phyloP scores from a whole-genome alignment of 2,888 invertebrate species.

The Gortyna flavago region DNA sequence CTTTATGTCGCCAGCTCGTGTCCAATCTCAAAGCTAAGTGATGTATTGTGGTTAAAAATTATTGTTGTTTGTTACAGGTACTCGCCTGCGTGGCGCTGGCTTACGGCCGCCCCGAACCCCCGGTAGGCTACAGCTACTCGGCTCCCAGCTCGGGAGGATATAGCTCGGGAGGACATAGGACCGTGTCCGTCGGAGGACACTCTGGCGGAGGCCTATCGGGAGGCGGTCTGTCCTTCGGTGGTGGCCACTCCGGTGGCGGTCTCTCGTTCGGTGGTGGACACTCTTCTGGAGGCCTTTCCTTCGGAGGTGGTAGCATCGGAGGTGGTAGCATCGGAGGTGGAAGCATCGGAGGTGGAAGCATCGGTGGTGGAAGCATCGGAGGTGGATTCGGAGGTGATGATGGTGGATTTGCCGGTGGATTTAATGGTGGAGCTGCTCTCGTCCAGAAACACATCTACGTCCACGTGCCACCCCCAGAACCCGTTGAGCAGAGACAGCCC shows the following conservation, averaged over 20 bases:
- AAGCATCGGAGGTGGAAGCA: conserved; percentile 63
- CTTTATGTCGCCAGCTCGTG: conserved; percentile 9
- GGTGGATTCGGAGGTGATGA: conserved; percentile 79
- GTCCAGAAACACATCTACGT: conserved; percentile 97
- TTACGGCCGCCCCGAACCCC: conserved; percentile 88
- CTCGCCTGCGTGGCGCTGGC: conserved; percentile 88
- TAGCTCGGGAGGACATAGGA: conserved; percentile 69
- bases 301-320: conserved; percentile 66
- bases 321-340: conserved; percentile 66
- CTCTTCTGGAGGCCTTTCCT: conserved; percentile 70
- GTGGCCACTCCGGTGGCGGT: conserved; percentile 76
- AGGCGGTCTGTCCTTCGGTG: conserved; percentile 74
- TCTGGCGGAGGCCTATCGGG: conserved; percentile 72
- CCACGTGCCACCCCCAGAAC: conserved; percentile 96
- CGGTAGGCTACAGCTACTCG: conserved; percentile 87
- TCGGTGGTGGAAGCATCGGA: conserved; percentile 68
- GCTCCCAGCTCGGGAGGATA: conserved; percentile 77
- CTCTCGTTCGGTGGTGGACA: conserved; percentile 70
- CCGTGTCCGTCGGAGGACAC: conserved; percentile 64
- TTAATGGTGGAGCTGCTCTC: conserved; percentile 90
- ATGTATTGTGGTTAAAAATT: conserved; percentile 20
- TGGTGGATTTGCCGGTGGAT: conserved; percentile 85
- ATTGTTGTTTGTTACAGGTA: conserved; percentile 79
- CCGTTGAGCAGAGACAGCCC: conserved; percentile 92
- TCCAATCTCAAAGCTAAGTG: not conserved